These are phyloP conservation scores for Dasyornis broadbenti DNA, from an alignment of 2,113 vertebrate genomes.

Conservation along the genomic window DNA sequence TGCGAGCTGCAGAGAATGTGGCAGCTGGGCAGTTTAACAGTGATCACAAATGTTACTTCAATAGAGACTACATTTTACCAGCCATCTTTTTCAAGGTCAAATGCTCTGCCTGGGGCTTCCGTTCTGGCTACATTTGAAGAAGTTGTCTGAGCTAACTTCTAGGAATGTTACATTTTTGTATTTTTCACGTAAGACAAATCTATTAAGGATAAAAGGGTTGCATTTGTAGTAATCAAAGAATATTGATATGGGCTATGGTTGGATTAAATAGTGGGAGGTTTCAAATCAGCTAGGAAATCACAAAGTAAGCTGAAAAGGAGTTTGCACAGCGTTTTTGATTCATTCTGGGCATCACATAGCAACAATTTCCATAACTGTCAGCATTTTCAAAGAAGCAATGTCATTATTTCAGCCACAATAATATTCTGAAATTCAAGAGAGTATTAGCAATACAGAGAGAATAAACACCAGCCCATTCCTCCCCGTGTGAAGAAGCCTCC, in stretches of 20 bases:
- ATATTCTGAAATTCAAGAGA: slow-evolving; percentile 23
- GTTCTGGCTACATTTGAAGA: background rate
- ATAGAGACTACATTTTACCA: background rate
- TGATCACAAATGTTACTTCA: background rate
- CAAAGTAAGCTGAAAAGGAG: slow-evolving; percentile 34
- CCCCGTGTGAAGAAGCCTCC: background rate
- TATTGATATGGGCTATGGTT: background rate
- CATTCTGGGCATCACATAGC: slow-evolving; percentile 27
- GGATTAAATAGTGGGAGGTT: slow-evolving; percentile 51
- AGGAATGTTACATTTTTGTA: background rate
- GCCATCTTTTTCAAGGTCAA: background rate
- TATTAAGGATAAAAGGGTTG: slow-evolving; percentile 10
- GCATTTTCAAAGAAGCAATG: slow-evolving; percentile 2
- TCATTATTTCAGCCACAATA: background rate
- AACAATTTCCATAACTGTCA: slow-evolving; percentile 20
- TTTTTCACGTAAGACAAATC: slow-evolving; percentile 16
- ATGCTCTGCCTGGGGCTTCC: background rate
- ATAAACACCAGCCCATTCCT: background rate
- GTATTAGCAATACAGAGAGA: background rate
- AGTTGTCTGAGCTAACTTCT: background rate
- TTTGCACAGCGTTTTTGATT: slow-evolving; percentile 42
- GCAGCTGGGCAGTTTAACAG: background rate
- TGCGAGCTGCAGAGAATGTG: background rate
- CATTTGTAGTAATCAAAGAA: slow-evolving; percentile 42
- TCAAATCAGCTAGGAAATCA: slow-evolving; percentile 27